Evolutionary conservation across 2,888 invertebrate genomes (phyloP), one percentile per base, ranked within the genome.

Genomic region (Parapristionchus giblindavisi): DNA sequence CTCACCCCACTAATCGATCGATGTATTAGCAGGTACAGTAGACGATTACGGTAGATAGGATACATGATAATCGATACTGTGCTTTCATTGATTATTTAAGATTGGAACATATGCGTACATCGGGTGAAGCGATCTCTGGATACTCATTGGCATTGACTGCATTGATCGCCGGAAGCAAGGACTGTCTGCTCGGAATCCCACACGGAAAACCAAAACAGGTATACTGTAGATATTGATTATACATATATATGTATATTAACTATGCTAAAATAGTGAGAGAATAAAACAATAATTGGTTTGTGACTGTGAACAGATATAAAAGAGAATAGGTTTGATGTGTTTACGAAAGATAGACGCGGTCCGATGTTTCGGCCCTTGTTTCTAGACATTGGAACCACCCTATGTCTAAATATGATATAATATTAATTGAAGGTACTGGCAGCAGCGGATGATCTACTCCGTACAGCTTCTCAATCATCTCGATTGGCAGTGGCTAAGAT

Each of bases 381-480:
- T n/a, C n/a, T n/a, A n/a, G n/a, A n/a, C n/a, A n/a, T n/a, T n/a
- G n/a, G n/a, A n/a, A n/a, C n/a, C n/a, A n/a, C n/a, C n/a, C n/a
- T n/a, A n/a, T n/a, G n/a, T n/a, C n/a, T n/a, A n/a, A n/a, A n/a
- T n/a, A n/a, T n/a, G n/a, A n/a, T n/a, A n/a, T n/a, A n/a, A n/a
- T n/a, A n/a, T 3, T 65, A 27, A 40, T 29, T 61, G 60, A 43
- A 81, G 78, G 94, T 98, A 51, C 98, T 99, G 89, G 95, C 94
- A 88, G 94, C 95, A 6, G 99, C 97, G 0, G 98, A 99, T 90
- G 98, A 99, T 88, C 90, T 99, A 82, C 90, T 99, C 63, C 91
- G 97, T 79, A 96, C 96, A 78, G 98, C 99, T 0, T 95, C 94
- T 85, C 97, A 98, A 90, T 98, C 96, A 89, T 95, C 95, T 89